Conservation (phyloP, 1,140 invertebrate species). For the Subanguina moxae region DNA sequence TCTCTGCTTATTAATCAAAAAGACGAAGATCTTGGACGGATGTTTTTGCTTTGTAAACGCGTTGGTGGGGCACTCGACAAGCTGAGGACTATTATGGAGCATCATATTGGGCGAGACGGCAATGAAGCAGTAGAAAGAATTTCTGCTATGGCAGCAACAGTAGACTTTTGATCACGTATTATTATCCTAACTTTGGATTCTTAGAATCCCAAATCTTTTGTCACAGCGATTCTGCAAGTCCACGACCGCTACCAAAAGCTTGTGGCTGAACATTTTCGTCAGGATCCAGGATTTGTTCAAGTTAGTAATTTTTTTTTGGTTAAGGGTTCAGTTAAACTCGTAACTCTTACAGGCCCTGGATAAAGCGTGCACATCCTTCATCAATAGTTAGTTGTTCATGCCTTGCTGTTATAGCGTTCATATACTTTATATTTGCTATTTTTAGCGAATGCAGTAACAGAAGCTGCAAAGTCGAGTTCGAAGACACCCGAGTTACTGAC, state of each 20-base stretch:
- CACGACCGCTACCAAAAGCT: slow-evolving; percentile 94
- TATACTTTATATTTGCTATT: too few species aligned
- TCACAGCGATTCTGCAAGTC: slow-evolving; percentile 92
- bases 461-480: slow-evolving; percentile 70
- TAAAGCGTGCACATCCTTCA: slow-evolving; percentile 93
- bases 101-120: slow-evolving; percentile 87
- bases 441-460: slow-evolving; percentile 89
- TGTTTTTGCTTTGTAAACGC: slow-evolving; percentile 88
- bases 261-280: slow-evolving; percentile 86
- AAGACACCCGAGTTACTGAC: slow-evolving; percentile 94
- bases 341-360: slow-evolving; percentile 87
- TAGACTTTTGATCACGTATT: too few species aligned
- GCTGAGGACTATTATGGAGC: slow-evolving; percentile 79
- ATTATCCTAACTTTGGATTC: too few species aligned
- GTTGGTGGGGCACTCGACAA: slow-evolving; percentile 86
- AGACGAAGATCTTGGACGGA: slow-evolving; percentile 86
- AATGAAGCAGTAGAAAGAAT: slow-evolving; percentile 84
- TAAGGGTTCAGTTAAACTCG: too few species aligned
- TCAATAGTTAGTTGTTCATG: too few species aligned
- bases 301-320: too few species aligned
- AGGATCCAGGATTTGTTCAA: slow-evolving; percentile 86
- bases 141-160: slow-evolving; percentile 62
- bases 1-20: slow-evolving; percentile 58
- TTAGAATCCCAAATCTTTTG: slow-evolving; percentile 92
- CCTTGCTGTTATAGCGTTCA: too few species aligned